Evolutionary conservation across 2,797 vertebrate genomes (phyloP).

Genomic region (Telmatherina bonti): DNA sequence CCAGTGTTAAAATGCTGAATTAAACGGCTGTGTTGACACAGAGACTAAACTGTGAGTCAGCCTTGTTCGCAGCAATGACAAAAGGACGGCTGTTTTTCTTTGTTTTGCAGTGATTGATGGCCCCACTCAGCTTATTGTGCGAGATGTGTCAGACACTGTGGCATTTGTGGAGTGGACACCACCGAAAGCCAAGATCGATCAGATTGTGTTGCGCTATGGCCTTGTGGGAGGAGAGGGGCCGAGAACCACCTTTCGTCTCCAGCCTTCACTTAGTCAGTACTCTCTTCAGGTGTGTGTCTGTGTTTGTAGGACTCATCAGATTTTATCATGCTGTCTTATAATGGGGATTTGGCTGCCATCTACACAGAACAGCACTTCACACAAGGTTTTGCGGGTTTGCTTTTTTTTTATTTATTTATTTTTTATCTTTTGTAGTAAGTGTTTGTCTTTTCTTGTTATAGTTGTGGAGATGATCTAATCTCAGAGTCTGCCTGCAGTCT

Average conservation of each 20-base stretch:
- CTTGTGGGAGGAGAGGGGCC: slow-evolving; percentile 88
- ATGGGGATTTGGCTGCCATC: slow-evolving; percentile 20
- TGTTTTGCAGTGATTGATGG: slow-evolving; percentile 90
- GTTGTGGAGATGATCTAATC: slow-evolving; percentile 46
- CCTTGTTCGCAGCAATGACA: slow-evolving; percentile 20
- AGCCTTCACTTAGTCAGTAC: slow-evolving; percentile 96
- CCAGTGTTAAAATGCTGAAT: neutral
- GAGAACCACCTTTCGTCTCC: slow-evolving; percentile 92
- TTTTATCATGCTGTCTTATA: slow-evolving; percentile 27
- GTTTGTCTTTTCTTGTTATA: slow-evolving; percentile 18
- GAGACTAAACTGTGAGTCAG: neutral
- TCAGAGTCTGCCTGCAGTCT: slow-evolving; percentile 25
- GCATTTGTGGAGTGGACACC: slow-evolving; percentile 97
- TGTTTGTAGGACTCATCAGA: slow-evolving; percentile 15
- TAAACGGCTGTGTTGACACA: slow-evolving; percentile 3
- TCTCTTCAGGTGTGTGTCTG: slow-evolving; percentile 88
- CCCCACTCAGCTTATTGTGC: slow-evolving; percentile 91
- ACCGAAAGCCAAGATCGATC: slow-evolving; percentile 92
- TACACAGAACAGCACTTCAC: slow-evolving; percentile 9
- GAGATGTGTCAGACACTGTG: slow-evolving; percentile 95
- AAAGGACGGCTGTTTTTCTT: slow-evolving; percentile 9
- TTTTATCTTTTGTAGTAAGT: slow-evolving; percentile 9
- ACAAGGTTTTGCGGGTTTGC: too few relatives aligned
- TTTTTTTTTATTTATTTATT: too few relatives aligned
- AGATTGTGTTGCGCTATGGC: slow-evolving; percentile 93